Evolutionary conservation across 2,888 invertebrate genomes (phyloP).

Genomic region (Branchipolynoe longqiensis): DNA sequence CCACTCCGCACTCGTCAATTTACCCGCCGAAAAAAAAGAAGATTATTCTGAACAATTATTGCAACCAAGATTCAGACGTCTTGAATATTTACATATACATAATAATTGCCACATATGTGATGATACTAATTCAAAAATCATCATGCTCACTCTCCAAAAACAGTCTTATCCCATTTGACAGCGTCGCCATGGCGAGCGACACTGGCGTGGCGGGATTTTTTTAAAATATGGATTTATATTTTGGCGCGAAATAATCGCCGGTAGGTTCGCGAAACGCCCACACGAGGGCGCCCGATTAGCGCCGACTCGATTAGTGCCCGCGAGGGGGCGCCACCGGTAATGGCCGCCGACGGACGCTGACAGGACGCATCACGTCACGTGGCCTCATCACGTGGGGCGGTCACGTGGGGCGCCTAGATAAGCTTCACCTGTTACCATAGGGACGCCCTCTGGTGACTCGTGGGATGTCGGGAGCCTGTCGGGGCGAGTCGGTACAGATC

Average conservation of each 20-base stretch:
- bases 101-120: too few relatives aligned
- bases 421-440: conserved; percentile 29
- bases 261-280: neutral
- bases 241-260: neutral
- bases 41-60: too few relatives aligned
- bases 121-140: too few relatives aligned
- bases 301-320: conserved; percentile 36
- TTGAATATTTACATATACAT: too few relatives aligned
- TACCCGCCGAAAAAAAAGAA: too few relatives aligned
- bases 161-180: too few relatives aligned
- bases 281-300: conserved; percentile 39
- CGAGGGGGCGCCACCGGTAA: conserved; percentile 46
- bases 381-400: conserved; percentile 36
- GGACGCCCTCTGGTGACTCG: neutral
- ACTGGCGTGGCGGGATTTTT: neutral
- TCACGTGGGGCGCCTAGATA: conserved; percentile 37
- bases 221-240: too few relatives aligned
- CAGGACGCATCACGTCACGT: conserved; percentile 54
- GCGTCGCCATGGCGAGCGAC: conserved; percentile 12
- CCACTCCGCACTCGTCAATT: too few relatives aligned
- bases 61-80: too few relatives aligned
- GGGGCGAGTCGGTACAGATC: neutral
- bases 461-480: neutral
- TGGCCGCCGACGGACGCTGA: conserved; percentile 51
- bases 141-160: too few relatives aligned